These are phyloP conservation scores for Cheilosia grossa DNA, from an alignment of 2,888 invertebrate species.

Conservation along the genomic window DNA sequence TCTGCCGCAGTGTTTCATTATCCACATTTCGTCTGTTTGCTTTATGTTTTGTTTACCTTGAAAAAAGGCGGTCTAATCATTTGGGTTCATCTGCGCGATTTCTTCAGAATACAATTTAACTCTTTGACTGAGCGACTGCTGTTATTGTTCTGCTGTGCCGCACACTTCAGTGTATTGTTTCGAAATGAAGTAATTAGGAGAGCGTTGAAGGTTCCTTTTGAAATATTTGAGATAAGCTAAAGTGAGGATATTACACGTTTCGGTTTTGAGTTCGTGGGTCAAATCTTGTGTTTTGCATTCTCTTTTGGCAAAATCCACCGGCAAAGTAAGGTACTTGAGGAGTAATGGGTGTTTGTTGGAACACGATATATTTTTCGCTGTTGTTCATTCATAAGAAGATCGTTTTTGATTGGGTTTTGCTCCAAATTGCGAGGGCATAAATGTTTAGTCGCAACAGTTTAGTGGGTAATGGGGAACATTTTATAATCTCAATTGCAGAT, in stretches of 20 bases:
- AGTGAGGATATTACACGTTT: conserved; percentile 30
- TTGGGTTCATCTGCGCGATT: conserved; percentile 60
- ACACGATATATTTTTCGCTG: too few species aligned
- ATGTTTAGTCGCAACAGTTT: too few species aligned
- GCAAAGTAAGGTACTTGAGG: too few species aligned
- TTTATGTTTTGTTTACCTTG: conserved; percentile 64
- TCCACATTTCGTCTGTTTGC: conserved; percentile 55
- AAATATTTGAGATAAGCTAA: conserved; percentile 49
- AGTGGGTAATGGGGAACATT: too few species aligned
- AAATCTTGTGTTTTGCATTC: conserved; percentile 25
- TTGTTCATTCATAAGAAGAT: too few species aligned
- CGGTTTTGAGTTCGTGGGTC: conserved; percentile 37
- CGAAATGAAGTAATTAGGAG: conserved; percentile 63
- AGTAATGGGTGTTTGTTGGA: too few species aligned
- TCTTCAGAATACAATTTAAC: conserved; percentile 58
- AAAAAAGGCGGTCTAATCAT: conserved; percentile 65
- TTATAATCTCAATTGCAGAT: too few species aligned
- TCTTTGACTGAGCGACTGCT: conserved; percentile 40
- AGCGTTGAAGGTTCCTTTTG: conserved; percentile 34
- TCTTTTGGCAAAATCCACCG: not conserved
- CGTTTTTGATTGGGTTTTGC: too few species aligned
- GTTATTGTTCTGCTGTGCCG: conserved; percentile 11
- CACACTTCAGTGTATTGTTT: conserved; percentile 45
- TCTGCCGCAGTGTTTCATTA: conserved; percentile 57
- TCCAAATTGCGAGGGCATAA: too few species aligned